Evolutionary conservation across 2,797 vertebrate species (phyloP), one percentile per base, ranked within the genome.

Genomic region (Sebastes ruberrimus): DNA sequence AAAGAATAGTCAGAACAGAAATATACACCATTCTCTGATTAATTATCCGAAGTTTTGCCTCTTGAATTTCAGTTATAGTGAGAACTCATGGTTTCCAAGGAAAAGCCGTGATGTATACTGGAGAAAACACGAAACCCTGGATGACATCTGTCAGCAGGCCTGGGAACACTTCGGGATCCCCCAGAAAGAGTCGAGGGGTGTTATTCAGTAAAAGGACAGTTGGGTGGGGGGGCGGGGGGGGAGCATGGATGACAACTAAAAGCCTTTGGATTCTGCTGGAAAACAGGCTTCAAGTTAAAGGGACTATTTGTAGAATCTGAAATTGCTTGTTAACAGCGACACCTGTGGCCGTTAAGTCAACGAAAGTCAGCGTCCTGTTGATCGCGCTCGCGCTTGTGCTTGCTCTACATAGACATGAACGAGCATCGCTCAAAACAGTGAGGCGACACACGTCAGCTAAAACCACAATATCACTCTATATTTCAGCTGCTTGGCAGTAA

Each of bases 131-230:
- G 2, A 71, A 83, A 76, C 28, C 30, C 4, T 59, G 53, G 53
- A 80, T 60, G 71, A 74, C 60, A 71, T 73, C 32, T 76, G 60
- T 71, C 55, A 63, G 67, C 27, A 74, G 66, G 27, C 27, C 10
- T 30, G 32, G 30, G 52, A 22, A 28, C 62, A 66, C 55, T 56
- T 53, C 6, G 14, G 53, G 66, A 70, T 55, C 52, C 32, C 16
- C 4, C 9, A 23, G 18, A 64, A 64, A 69, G 53, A 60, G 62
- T 73, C 5, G 7, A 66, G 25, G 42, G n/a, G 25, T 52, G 42
- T 49, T 28, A 57, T 30, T 70, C 10, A 14, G 10, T 22, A 46
- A 79, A 74, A 75, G n/a, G 59, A 68, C 6, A 4, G n/a, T 18
- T 56, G 30, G 33, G 46, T n/a, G 30, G 28, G 6, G 28, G 2